These are phyloP conservation scores for Cyclophora albipunctata DNA, from an alignment of 2,888 invertebrate species.

Conservation along the genomic window DNA sequence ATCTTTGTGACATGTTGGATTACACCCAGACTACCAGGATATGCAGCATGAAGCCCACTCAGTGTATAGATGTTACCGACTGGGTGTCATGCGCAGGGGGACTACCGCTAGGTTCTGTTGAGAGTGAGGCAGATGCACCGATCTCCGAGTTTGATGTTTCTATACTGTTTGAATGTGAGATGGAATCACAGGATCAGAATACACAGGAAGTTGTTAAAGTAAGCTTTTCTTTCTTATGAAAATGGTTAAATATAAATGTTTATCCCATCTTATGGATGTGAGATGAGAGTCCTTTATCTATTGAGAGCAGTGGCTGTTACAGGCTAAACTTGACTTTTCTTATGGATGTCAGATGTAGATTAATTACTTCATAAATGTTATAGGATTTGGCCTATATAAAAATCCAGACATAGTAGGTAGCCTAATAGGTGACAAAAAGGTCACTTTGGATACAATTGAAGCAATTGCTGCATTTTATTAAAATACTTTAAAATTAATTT, in stretches of 20 bases:
- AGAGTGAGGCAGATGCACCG: slow-evolving; percentile 28
- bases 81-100: slow-evolving; percentile 64
- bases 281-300: too few species aligned
- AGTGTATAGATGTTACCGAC: slow-evolving; percentile 60
- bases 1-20: slow-evolving; percentile 77
- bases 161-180: slow-evolving; percentile 64
- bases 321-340: too few species aligned
- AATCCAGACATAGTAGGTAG: too few species aligned
- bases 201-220: slow-evolving; percentile 47
- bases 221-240: slow-evolving; percentile 15
- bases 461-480: too few species aligned
- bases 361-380: too few species aligned
- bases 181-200: slow-evolving; percentile 55
- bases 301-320: too few species aligned
- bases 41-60: slow-evolving; percentile 67
- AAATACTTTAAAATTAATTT: too few species aligned
- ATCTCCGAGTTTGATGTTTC: slow-evolving; percentile 56
- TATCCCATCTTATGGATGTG: too few species aligned
- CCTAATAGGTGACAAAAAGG: too few species aligned
- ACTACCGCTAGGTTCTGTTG: slow-evolving; percentile 52
- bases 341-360: too few species aligned
- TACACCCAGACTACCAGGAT: slow-evolving; percentile 65
- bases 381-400: too few species aligned
- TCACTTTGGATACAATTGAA: too few species aligned
- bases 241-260: not conserved